Base-by-base conservation (phyloP, 2,888 invertebrate species). In the Phengaris alcon region DNA sequence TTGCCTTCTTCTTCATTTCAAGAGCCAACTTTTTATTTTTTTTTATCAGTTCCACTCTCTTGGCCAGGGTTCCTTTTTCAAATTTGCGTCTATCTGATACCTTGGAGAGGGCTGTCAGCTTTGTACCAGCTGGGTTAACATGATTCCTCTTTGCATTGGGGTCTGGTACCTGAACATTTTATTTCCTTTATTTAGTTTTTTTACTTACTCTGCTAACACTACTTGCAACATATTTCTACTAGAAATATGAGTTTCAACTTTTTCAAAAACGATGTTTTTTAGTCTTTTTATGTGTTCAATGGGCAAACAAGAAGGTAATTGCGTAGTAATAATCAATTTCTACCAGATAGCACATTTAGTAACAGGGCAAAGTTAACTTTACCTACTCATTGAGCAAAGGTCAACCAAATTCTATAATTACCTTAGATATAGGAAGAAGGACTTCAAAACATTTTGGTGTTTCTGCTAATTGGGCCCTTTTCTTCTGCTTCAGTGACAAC, bases 381-480 rank as follows among this genome's bases (percentile, higher is more conserved):
- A 22, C 22, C 22, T 22, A 22, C 22, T 35, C 35, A 35, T 35
- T 35, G 10, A 52, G 4, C 12, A 12, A 12, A 52, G 52, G 9
- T 52, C 12, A 2, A 52, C 9, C 4, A 64, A 64, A n/a, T 64
- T 35, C 35, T 10, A 64, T 64, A 68, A 10, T 77, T 83, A 97
- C 96, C 86, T 96, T 95, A 10, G 97, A 96, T 59, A 95, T 94
- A 48, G 97, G 95, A 80, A 95, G 91, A 54, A 98, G 87, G 0
- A 95, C 85, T 78, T 95, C 93, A 84, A 95, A 96, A 84, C 97
- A 97, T 85, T 94, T 96, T 1, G 97, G 95, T 8, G 95, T 94
- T 77, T 94, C 88, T 0, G 90, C 87, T 72, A 94, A 88, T 74
- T 93, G 82, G 74, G 94, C 94, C 5, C 94, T 86, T 76, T 93